phyloP scores from a whole-genome alignment of 2,888 invertebrate species.

The Drosophila macrothrix region DNA sequence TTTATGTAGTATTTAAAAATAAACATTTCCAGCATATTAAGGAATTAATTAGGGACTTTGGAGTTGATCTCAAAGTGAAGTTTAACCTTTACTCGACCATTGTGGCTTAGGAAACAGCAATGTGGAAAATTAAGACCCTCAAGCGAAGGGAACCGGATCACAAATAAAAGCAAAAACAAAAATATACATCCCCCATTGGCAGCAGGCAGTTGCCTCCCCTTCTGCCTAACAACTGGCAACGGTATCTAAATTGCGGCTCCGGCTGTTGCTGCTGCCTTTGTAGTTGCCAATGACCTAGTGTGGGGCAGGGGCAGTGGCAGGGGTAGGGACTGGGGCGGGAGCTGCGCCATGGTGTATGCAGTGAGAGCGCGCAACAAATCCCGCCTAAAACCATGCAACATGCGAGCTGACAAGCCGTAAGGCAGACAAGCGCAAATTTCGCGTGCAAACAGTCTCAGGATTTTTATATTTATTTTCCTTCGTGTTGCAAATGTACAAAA shows the following conservation, averaged over 20 bases:
- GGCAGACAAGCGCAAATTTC: constrained; percentile 81
- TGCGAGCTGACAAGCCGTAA: constrained; percentile 81
- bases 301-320: constrained; percentile 12
- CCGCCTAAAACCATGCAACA: constrained; percentile 81
- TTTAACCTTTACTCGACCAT: constrained; percentile 60
- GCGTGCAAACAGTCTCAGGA: constrained; percentile 73
- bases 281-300: constrained; percentile 53
- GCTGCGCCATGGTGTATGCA: constrained; percentile 21
- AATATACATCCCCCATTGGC: constrained; percentile 14
- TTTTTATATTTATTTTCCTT: constrained; percentile 51
- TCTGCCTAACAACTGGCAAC: constrained; percentile 17
- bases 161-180: constrained; percentile 19
- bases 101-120: constrained; percentile 54
- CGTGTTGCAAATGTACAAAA: constrained; percentile 71
- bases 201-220: constrained; percentile 7
- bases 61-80: constrained; percentile 39
- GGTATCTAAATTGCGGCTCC: constrained; percentile 68
- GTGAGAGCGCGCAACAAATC: constrained; percentile 68
- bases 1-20: constrained; percentile 3
- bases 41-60: constrained; percentile 67
- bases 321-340: constrained; percentile 39
- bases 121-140: constrained; percentile 74
- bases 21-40: neutral
- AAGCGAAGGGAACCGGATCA: constrained; percentile 41
- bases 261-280: constrained; percentile 58